Evolutionary conservation across 2,113 vertebrate species (phyloP).

Genomic region (Proterorhinus semilunaris): DNA sequence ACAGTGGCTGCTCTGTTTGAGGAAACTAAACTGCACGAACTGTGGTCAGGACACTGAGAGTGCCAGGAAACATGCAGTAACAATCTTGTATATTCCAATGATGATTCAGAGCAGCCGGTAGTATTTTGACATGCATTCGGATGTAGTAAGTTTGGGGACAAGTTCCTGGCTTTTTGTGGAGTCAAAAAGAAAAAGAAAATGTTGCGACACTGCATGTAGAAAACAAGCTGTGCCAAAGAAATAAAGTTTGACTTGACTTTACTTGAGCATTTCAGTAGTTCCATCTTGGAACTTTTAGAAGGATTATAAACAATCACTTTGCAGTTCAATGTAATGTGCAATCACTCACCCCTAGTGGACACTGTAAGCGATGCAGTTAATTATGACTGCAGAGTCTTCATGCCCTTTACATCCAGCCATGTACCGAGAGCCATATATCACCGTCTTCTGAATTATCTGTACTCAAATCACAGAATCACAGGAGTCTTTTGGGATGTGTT

Average conservation of each 20-base stretch:
- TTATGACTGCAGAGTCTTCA: slow-evolving; percentile 20
- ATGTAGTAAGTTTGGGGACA: too few species aligned
- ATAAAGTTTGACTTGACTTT: too few species aligned
- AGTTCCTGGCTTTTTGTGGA: too few species aligned
- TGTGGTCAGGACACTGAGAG: slow-evolving; percentile 16
- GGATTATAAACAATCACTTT: background rate
- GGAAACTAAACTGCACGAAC: slow-evolving; percentile 22
- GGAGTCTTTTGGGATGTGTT: slow-evolving; percentile 30
- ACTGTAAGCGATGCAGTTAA: slow-evolving; percentile 29
- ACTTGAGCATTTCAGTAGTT: background rate
- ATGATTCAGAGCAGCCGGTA: too few species aligned
- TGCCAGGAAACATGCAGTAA: background rate
- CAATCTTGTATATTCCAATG: too few species aligned
- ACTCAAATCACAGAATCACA: slow-evolving; percentile 8
- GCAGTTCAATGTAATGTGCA: background rate
- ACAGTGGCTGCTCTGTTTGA: slow-evolving; percentile 36
- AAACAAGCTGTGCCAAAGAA: too few species aligned
- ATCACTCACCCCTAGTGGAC: slow-evolving; percentile 8
- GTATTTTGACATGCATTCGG: too few species aligned
- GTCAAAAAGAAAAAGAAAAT: too few species aligned
- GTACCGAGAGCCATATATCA: slow-evolving; percentile 9
- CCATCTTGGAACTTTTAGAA: too few species aligned
- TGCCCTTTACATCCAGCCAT: slow-evolving; percentile 3
- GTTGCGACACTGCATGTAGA: too few species aligned
- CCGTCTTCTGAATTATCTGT: slow-evolving; percentile 17